Evolutionary conservation across 2,797 vertebrate genomes (phyloP), one percentile per base, ranked within the genome.

Genomic region (Natrix natrix): DNA sequence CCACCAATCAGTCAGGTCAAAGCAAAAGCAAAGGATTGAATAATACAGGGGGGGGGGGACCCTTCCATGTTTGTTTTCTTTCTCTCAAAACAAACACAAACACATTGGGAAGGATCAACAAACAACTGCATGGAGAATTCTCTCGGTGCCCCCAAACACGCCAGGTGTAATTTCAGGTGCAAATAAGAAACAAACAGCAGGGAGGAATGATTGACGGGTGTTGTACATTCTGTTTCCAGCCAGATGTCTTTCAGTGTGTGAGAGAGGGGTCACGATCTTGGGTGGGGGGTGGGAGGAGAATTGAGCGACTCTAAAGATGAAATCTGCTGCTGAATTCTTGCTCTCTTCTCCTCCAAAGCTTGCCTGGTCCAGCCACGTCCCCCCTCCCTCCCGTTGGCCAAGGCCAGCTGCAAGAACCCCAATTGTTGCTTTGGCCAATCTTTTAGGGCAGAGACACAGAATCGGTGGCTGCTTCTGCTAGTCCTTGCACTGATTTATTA

Each of bases 161-260:
- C 48, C 88, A 69, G 54, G 87, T 86, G 96, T 97, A 96, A 94
- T 95, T 97, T 96, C 97, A 97, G 96, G 96, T 96, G 96, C 93
- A 91, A 92, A 55, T 91, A n/a, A 26, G 90, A 93, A 60, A 1
- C 1, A 88, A 94, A 56, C 95, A 94, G 93, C 93, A n/a, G 59
- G 95, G 95, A 93, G 89, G 88, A 78, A 54, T 95, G 94, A 93
- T 0, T 2, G 2, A 24, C 10, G 1, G 0, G 86, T 90, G 95
- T 37, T 90, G 94, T 16, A 2, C 93, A 69, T 91, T 93, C 94
- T 95, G 94, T 59, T 89, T 28, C 59, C 20, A 5, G 2, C 16
- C 95, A 91, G 95, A 93, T 94, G 95, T 56, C 86, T 32, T 60
- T 24, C 63, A 7, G 48, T 52, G 48, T 87, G 4, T 52, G 5